Conservation (phyloP, 2,888 invertebrate genomes). For the Hypercompe scribonia region DNA sequence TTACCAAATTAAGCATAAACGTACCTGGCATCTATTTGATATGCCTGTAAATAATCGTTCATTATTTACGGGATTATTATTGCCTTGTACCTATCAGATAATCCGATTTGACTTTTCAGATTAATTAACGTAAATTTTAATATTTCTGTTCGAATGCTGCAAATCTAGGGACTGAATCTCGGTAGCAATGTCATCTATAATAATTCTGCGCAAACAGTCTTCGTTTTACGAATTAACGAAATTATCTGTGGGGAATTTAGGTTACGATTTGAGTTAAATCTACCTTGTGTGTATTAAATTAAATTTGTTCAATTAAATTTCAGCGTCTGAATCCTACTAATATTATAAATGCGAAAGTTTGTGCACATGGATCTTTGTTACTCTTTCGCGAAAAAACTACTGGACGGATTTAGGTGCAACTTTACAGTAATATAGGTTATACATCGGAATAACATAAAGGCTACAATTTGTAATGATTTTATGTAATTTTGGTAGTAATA, state of each 20-base stretch:
- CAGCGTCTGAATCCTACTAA: not conserved
- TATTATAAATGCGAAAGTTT: too few relatives aligned
- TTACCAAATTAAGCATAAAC: constrained; percentile 36
- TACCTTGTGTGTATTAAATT: not conserved
- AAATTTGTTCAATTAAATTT: not conserved
- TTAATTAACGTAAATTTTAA: constrained; percentile 52
- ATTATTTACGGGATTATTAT: constrained; percentile 42
- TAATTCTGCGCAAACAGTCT: not conserved
- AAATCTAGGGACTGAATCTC: constrained; percentile 5
- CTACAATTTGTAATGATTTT: too few relatives aligned
- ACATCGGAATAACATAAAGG: too few relatives aligned
- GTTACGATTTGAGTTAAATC: not conserved
- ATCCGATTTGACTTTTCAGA: constrained; percentile 43
- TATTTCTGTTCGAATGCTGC: constrained; percentile 25
- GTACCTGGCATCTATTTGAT: constrained; percentile 17
- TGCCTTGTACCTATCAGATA: constrained; percentile 32
- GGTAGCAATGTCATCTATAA: not conserved
- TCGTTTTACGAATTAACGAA: not conserved
- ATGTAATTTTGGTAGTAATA: too few relatives aligned
- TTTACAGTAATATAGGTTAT: too few relatives aligned
- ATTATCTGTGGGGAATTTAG: not conserved
- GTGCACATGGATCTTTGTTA: too few relatives aligned
- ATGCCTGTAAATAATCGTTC: constrained; percentile 23
- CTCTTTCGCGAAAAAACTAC: too few relatives aligned
- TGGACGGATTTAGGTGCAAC: too few relatives aligned